Conservation (phyloP, 2,888 invertebrate species). For the Caenorhabditis drosophilae region DNA sequence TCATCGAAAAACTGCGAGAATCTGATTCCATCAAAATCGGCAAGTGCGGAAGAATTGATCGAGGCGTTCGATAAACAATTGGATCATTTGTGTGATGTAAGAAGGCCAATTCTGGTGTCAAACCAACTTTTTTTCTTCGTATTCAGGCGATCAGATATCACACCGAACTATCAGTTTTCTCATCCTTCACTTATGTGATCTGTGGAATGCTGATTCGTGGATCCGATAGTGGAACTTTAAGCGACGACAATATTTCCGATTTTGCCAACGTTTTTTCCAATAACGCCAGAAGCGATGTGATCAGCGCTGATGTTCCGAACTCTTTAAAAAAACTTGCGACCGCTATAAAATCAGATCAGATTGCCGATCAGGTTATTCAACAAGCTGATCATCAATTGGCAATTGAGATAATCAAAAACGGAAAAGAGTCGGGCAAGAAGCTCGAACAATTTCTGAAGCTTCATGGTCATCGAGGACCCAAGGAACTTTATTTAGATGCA, state of each 20-base stretch:
- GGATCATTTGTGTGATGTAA: constrained; percentile 26
- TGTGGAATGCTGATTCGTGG: constrained; percentile 63
- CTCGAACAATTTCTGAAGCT: constrained; percentile 76
- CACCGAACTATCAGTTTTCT: constrained; percentile 52
- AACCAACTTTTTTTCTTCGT: too few relatives aligned
- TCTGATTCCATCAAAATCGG: constrained; percentile 10
- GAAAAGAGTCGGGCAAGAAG: constrained; percentile 63
- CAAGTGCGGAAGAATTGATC: constrained; percentile 13
- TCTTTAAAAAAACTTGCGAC: constrained; percentile 70
- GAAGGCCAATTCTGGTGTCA: too few relatives aligned
- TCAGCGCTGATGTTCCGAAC: constrained; percentile 80
- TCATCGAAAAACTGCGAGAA: constrained; percentile 17
- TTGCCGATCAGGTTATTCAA: constrained; percentile 39
- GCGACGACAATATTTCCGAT: constrained; percentile 77
- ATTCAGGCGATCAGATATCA: constrained; percentile 48
- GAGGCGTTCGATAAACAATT: constrained; percentile 15
- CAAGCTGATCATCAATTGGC: constrained; percentile 53
- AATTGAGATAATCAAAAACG: constrained; percentile 31
- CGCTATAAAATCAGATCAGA: constrained; percentile 42
- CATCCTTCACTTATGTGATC: constrained; percentile 61
- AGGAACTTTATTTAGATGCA: constrained; percentile 77
- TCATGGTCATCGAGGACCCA: constrained; percentile 76
- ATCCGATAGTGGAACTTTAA: constrained; percentile 73
- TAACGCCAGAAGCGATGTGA: constrained; percentile 76
- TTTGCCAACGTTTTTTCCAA: constrained; percentile 76